phyloP scores from a whole-genome alignment of 2,888 invertebrate genomes.

The Epirrita christyi region DNA sequence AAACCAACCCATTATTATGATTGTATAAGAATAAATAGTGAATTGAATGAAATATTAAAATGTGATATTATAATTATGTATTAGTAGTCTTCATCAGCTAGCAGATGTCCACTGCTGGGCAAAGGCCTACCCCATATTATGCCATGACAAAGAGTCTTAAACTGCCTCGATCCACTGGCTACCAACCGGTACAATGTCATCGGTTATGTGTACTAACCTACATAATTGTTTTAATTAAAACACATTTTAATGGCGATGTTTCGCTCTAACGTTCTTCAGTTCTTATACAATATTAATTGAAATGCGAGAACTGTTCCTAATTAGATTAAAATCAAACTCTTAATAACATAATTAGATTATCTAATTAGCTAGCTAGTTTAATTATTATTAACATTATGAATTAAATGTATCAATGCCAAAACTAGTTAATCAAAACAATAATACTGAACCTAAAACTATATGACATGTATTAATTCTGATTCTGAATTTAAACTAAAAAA shows the following conservation, averaged over 20 bases:
- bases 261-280: background rate
- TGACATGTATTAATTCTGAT: no score
- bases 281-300: conserved; percentile 14
- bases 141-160: no score
- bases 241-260: conserved; percentile 2
- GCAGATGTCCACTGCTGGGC: no score
- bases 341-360: conserved; percentile 12
- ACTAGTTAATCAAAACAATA: background rate
- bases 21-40: conserved; percentile 21
- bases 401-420: conserved; percentile 13
- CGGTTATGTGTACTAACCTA: background rate
- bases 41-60: conserved; percentile 24
- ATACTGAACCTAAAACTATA: background rate
- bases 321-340: conserved; percentile 1
- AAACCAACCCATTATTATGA: conserved; percentile 14
- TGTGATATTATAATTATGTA: conserved; percentile 31
- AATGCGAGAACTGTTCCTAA: conserved; percentile 16
- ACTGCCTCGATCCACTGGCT: no score
- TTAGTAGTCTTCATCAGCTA: conserved; percentile 1
- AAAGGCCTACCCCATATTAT: no score
- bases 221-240: conserved; percentile 1
- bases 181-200: no score
- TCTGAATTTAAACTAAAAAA: no score
- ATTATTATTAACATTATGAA: background rate
- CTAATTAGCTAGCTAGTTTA: background rate